A percentile compares a stretch with the other conserved stretches of the same genome.
Conservation (phyloP, 2,113 vertebrate species). For the Alligator sinensis region DNA sequence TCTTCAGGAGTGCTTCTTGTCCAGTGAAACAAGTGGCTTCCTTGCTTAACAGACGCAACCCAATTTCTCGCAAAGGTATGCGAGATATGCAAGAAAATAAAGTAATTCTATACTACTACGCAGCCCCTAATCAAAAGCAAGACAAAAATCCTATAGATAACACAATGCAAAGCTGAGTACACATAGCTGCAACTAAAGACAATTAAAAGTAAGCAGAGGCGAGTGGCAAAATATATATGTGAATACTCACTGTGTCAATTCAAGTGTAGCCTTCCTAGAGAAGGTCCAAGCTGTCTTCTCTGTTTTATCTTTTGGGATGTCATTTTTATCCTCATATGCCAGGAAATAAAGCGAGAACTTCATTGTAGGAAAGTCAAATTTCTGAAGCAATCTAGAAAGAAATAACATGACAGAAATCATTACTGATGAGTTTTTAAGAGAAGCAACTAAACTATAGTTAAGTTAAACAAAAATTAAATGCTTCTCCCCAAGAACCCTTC, state of each 20-base stretch:
- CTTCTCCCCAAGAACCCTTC: not conserved
- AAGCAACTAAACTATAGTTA: not conserved
- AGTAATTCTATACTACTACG: not conserved
- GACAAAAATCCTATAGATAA: not conserved
- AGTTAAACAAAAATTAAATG: not conserved
- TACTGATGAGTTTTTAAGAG: constrained; percentile 8
- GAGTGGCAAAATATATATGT: not conserved
- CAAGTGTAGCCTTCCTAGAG: constrained; percentile 93
- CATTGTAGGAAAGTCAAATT: constrained; percentile 95
- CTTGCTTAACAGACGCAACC: no score
- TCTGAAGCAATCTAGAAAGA: constrained; percentile 89
- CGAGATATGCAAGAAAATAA: not conserved
- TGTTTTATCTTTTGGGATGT: constrained; percentile 88
- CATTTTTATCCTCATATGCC: constrained; percentile 94
- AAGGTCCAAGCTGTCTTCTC: constrained; percentile 90
- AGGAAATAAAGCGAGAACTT: constrained; percentile 96
- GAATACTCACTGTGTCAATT: constrained; percentile 90
- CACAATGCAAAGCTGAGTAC: not conserved
- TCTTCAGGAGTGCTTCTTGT: no score
- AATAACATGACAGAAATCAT: constrained; percentile 27
- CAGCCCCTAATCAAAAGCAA: not conserved
- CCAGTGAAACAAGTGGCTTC: no score
- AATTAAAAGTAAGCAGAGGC: not conserved
- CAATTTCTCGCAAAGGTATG: not conserved
- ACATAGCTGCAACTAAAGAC: not conserved